Conservation (phyloP, 2,113 vertebrate genomes). For the Desmodus rotundus region DNA sequence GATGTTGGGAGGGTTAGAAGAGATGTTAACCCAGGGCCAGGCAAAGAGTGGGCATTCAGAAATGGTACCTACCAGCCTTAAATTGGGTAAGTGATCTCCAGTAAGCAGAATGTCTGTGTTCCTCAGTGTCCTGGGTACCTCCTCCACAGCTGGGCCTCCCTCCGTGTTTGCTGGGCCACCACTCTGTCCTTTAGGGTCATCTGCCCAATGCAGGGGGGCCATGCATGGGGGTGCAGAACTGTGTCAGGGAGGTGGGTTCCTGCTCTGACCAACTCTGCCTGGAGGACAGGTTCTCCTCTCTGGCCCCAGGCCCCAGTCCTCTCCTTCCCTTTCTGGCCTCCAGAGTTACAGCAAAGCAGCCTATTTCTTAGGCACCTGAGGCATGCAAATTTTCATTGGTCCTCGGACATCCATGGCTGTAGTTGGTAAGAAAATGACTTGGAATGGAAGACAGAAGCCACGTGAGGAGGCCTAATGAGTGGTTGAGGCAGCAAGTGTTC, state of each 20-base stretch:
- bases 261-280: background rate
- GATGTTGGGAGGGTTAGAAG: background rate
- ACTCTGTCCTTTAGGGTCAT: background rate
- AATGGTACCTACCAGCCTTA: background rate
- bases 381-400: background rate
- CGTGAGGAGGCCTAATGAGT: background rate
- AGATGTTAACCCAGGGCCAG: background rate
- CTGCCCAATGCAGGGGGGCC: background rate
- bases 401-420: background rate
- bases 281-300: background rate
- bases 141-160: background rate
- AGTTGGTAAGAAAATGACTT: background rate
- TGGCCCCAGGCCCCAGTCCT: background rate
- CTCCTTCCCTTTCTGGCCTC: background rate
- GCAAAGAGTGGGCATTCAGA: background rate
- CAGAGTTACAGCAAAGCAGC: background rate
- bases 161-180: background rate
- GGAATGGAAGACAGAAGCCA: background rate
- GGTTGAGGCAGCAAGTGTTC: background rate
- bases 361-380: background rate
- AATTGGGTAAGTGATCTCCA: background rate
- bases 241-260: background rate
- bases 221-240: accelerated
- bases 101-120: background rate
- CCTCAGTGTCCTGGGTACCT: background rate